These are phyloP conservation scores for Oncorhynchus gorbuscha DNA, from an alignment of 2,113 vertebrate genomes.

Conservation along the genomic window DNA sequence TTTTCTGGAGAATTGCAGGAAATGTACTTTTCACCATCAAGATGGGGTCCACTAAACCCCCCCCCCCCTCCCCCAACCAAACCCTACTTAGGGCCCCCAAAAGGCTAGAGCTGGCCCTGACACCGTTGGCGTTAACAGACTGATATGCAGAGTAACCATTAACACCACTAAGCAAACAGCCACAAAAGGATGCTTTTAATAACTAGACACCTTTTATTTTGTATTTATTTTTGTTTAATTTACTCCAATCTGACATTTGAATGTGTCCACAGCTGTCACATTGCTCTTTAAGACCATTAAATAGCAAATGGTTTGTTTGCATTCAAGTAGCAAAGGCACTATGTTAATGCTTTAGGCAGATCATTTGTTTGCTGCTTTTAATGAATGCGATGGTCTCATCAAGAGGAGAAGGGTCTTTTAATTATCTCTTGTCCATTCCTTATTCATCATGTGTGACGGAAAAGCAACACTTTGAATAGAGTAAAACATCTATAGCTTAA, in stretches of 20 bases:
- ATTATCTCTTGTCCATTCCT: slow-evolving; percentile 36
- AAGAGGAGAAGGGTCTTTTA: slow-evolving; percentile 33
- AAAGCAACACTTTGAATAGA: background rate
- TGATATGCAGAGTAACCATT: slow-evolving; percentile 10
- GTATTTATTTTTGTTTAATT: slow-evolving; percentile 45
- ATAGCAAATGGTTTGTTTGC: slow-evolving; percentile 37
- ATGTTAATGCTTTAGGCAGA: slow-evolving; percentile 33
- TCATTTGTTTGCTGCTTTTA: slow-evolving; percentile 36
- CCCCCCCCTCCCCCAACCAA: no score
- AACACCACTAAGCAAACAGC: slow-evolving; percentile 4
- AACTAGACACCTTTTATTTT: slow-evolving; percentile 27
- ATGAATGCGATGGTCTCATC: slow-evolving; percentile 42
- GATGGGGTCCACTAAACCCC: no score
- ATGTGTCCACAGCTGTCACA: slow-evolving; percentile 22
- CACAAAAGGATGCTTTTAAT: background rate
- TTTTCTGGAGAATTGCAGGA: no score
- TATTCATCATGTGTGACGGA: slow-evolving; percentile 19
- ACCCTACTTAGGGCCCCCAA: no score
- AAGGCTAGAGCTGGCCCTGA: no score
- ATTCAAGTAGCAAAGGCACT: slow-evolving; percentile 19
- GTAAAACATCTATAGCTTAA: slow-evolving; percentile 12
- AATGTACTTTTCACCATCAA: no score
- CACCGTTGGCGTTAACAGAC: background rate
- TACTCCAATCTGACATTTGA: slow-evolving; percentile 22
- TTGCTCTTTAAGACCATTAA: slow-evolving; percentile 25